Conservation (phyloP, 2,888 invertebrate genomes). For the Orthonychiurus folsomi region DNA sequence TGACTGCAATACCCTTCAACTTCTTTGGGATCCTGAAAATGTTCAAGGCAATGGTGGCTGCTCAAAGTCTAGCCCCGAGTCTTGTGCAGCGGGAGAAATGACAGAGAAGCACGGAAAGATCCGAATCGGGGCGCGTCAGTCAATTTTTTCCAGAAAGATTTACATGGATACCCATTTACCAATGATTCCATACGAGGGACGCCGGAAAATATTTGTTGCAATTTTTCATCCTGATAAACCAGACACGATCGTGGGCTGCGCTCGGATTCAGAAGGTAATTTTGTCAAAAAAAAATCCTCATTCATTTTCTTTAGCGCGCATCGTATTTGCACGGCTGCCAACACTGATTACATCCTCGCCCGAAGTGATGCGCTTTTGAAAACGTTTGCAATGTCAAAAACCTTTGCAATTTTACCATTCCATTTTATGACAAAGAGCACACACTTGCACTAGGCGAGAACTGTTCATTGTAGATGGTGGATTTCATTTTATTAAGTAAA, state of each 20-base stretch:
- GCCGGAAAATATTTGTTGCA: constrained; percentile 37
- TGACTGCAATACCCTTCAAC: constrained; percentile 71
- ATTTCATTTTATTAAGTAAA: no score
- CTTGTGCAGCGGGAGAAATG: constrained; percentile 58
- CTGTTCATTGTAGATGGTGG: no score
- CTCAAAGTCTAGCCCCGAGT: constrained; percentile 39
- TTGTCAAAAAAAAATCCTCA: neutral
- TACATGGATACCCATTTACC: constrained; percentile 41
- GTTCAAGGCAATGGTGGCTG: constrained; percentile 48
- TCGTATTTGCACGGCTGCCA: no score
- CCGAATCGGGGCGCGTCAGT: constrained; percentile 38
- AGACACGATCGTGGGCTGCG: constrained; percentile 38
- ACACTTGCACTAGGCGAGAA: no score
- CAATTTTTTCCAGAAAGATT: constrained; percentile 38
- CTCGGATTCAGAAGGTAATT: constrained; percentile 35
- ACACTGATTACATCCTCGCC: no score
- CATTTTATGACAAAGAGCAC: no score
- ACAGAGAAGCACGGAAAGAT: constrained; percentile 66
- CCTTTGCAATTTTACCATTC: no score
- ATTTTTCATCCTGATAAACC: constrained; percentile 40
- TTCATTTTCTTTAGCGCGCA: no score
- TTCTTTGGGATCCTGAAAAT: constrained; percentile 74
- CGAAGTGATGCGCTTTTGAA: no score
- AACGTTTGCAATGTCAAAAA: no score
- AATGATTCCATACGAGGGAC: constrained; percentile 36